phyloP scores from a whole-genome alignment of 2,113 vertebrate species.

The Copsychus sechellarum region DNA sequence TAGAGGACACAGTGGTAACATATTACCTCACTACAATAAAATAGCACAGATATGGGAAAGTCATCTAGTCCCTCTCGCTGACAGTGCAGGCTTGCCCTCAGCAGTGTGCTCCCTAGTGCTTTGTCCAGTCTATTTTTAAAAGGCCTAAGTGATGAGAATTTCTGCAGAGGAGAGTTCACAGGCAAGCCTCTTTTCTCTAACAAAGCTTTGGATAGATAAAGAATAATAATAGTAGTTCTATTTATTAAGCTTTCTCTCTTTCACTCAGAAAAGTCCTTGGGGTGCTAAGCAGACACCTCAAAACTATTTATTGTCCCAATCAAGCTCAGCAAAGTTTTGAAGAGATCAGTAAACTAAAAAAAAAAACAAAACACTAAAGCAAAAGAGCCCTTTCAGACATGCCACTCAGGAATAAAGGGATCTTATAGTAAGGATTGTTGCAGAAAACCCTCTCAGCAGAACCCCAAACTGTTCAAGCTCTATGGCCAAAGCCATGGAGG shows the following conservation, averaged over 20 bases:
- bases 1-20: not conserved
- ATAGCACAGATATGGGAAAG: conserved; percentile 47
- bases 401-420: not conserved
- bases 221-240: not conserved
- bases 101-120: conserved; percentile 33
- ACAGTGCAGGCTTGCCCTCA: conserved; percentile 34
- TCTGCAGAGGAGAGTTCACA: conserved; percentile 51
- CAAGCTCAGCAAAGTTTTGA: not conserved
- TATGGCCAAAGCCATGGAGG: not conserved
- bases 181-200: not conserved
- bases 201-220: conserved; percentile 9
- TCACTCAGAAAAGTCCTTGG: not conserved
- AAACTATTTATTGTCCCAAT: not conserved
- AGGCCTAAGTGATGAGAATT: conserved; percentile 59
- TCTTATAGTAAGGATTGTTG: not conserved
- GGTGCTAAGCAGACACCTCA: not conserved
- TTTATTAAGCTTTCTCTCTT: not conserved
- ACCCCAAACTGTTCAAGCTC: not conserved
- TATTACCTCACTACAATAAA: conserved; percentile 17
- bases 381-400: not conserved
- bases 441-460: not conserved
- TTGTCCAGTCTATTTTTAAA: conserved; percentile 64
- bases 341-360: not conserved
- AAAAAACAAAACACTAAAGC: not conserved
- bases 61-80: not conserved